Evolutionary conservation across 2,888 invertebrate genomes (phyloP), one percentile per base, ranked within the genome.

Genomic region (Nudaria mundana): DNA sequence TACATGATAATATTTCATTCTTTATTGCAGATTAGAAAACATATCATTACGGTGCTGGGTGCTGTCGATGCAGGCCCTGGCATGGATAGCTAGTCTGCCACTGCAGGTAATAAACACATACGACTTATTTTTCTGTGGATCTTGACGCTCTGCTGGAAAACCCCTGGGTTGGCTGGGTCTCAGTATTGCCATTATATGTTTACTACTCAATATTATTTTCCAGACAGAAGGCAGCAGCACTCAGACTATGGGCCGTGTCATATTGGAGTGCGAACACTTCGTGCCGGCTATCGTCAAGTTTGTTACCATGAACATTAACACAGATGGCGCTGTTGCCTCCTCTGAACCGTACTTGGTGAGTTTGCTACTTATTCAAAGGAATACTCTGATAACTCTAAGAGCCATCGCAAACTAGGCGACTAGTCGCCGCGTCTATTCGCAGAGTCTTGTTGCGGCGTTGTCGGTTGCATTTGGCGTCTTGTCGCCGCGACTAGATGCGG

Each of bases 61-160:
- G 59, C 86, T 94, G 16, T 93, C 94, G 0, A 91, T 96, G 74
- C 94, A 95, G 67, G 92, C 93, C 8, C 77, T 95, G 32, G 94
- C 94, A 1, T 87, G 95, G 69, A 91, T 94, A 30, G 92, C 94
- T 35, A 94, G 93, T 40, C 59, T 85, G 33, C 84, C 86, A 1
- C 38, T 87, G 37, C 78, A 80, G 76, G 85, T 48, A 40, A n/a
- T n/a, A n/a, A n/a, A 31, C 30, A 8, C 11, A 15, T 26, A 12
- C 29, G 22, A 18, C 15, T 22, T 13, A 8, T 1, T 22, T 13
- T 14, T 14, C 2, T 6, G n/a, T 15, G n/a, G n/a, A n/a, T 4
- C 3, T 16, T 18, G 20, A 8, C 2, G n/a, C n/a, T n/a, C n/a
- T n/a, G n/a, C n/a, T n/a, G n/a, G n/a, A n/a, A n/a, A n/a, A n/a